Conservation (phyloP, 2,888 invertebrate species). For the Cecidostiba fungosa region DNA sequence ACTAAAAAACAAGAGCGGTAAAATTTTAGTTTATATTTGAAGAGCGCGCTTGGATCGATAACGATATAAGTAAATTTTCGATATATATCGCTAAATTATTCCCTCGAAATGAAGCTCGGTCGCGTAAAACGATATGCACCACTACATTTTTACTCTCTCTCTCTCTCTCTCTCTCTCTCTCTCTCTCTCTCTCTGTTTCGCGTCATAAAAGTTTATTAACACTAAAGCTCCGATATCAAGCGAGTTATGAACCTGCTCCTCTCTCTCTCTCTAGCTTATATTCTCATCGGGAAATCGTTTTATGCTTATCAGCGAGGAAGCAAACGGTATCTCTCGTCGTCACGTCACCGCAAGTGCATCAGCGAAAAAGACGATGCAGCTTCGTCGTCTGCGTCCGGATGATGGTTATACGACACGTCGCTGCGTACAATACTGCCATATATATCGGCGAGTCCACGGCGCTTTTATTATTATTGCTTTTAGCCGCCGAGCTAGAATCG, state of each 20-base stretch:
- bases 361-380: not conserved
- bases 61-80: not conserved
- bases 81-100: not conserved
- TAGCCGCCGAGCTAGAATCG: not conserved
- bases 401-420: not conserved
- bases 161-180: not conserved
- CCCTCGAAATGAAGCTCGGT: constrained; percentile 12
- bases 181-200: not conserved
- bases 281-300: constrained; percentile 30
- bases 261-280: constrained; percentile 6
- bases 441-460: not conserved
- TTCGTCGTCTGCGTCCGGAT: not conserved
- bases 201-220: constrained; percentile 38
- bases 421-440: not conserved
- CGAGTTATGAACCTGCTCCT: constrained; percentile 24
- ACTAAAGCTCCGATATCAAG: constrained; percentile 15
- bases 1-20: not conserved
- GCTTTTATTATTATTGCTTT: constrained; percentile 41
- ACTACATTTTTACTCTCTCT: not conserved
- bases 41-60: not conserved
- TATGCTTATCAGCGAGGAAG: constrained; percentile 11
- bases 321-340: constrained; percentile 1
- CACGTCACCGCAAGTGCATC: not conserved
- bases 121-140: constrained; percentile 10
- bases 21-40: not conserved